phyloP scores from a whole-genome alignment of 2,797 vertebrate genomes.

The Ctenosaura bakeri region DNA sequence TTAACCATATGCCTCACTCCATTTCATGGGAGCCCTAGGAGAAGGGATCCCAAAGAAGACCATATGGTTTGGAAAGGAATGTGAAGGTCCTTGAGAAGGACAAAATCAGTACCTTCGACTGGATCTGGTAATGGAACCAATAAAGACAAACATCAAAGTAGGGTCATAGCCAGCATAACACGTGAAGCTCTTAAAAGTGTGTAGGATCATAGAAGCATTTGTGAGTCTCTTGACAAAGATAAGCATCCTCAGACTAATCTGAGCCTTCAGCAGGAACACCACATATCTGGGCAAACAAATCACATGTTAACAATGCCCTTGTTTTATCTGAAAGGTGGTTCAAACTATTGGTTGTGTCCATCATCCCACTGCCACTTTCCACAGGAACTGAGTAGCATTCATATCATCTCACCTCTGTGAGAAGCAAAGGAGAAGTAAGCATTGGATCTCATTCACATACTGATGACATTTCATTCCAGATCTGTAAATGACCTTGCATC shows the following conservation, averaged over 20 bases:
- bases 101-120: background rate
- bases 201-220: background rate
- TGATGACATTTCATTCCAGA: background rate
- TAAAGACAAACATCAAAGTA: background rate
- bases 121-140: background rate
- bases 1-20: background rate
- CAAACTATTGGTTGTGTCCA: background rate
- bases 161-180: no score
- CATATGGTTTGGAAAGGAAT: background rate
- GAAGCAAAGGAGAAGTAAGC: background rate
- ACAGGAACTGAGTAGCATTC: background rate
- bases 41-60: background rate
- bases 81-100: background rate
- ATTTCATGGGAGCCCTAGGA: background rate
- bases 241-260: background rate
- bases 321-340: background rate
- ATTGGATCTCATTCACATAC: background rate
- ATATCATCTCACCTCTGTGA: background rate
- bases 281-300: background rate
- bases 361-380: background rate
- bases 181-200: background rate
- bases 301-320: background rate
- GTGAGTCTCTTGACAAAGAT: background rate
- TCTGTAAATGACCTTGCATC: background rate
- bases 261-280: background rate